Evolutionary conservation across 1,140 invertebrate species (phyloP).

Genomic region (Pseudomyrmex sp.): DNA sequence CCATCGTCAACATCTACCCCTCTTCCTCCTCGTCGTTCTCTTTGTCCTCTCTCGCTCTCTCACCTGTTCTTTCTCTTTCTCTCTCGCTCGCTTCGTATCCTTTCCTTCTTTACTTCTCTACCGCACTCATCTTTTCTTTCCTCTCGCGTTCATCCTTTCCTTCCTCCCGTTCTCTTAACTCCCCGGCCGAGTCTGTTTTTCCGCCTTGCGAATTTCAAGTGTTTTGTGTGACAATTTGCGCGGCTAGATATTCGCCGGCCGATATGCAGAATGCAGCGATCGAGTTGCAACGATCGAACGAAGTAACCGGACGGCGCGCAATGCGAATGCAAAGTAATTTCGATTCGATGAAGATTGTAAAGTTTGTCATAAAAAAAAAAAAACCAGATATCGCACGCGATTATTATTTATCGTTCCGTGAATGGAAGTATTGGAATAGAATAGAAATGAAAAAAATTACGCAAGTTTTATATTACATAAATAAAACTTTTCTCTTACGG

Average conservation of each 20-base stretch:
- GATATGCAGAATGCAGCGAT: slow-evolving; percentile 35
- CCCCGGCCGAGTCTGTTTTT: slow-evolving; percentile 58
- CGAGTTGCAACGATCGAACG: slow-evolving; percentile 30
- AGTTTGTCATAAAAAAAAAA: too few species aligned
- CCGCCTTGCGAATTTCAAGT: slow-evolving; percentile 52
- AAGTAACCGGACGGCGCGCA: not conserved
- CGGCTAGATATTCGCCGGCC: slow-evolving; percentile 18
- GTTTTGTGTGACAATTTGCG: slow-evolving; percentile 65
- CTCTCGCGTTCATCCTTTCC: slow-evolving; percentile 11
- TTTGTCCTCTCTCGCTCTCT: slow-evolving; percentile 40
- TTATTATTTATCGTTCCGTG: slow-evolving; percentile 19
- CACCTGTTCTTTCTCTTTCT: slow-evolving; percentile 39
- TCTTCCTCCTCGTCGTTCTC: slow-evolving; percentile 25
- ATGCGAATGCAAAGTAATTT: not conserved
- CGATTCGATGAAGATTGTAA: not conserved
- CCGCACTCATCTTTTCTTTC: slow-evolving; percentile 23
- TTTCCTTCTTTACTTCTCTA: slow-evolving; percentile 23
- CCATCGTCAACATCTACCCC: slow-evolving; percentile 59
- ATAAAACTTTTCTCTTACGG: not conserved
- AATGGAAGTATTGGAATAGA: not conserved
- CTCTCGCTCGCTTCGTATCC: slow-evolving; percentile 48
- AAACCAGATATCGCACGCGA: too few species aligned
- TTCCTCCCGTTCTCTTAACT: not conserved
- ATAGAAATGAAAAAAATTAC: too few species aligned
- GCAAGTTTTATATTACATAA: too few species aligned